Evolutionary conservation across 2,888 invertebrate species (phyloP).

Genomic region (Allacma fusca): DNA sequence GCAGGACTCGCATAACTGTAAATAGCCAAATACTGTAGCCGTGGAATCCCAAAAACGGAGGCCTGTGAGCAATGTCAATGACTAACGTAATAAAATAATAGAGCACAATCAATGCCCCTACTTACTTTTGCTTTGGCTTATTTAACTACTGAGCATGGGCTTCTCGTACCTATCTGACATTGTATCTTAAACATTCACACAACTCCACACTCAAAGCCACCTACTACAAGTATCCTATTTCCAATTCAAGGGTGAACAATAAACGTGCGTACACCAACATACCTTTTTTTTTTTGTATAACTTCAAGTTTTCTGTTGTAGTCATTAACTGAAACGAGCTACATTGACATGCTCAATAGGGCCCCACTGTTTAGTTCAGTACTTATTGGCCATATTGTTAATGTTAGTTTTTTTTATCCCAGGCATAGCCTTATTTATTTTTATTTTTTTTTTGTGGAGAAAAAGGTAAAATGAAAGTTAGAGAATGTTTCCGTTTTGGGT

Average conservation of each 20-base stretch:
- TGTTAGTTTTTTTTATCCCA: no score
- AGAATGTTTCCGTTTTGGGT: not conserved
- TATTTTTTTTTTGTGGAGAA: no score
- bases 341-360: not conserved
- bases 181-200: not conserved
- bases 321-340: slow-evolving; percentile 1
- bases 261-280: slow-evolving; percentile 1
- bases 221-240: slow-evolving; percentile 10
- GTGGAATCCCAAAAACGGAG: not conserved
- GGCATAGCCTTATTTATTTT: no score
- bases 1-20: not conserved
- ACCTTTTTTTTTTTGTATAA: no score
- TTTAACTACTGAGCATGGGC: not conserved
- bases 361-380: not conserved
- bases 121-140: not conserved
- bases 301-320: not conserved
- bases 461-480: not conserved
- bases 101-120: slow-evolving; percentile 14
- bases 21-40: not conserved
- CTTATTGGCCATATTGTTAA: no score
- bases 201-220: not conserved
- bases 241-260: not conserved
- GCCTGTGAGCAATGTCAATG: slow-evolving; percentile 3
- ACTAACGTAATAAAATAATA: slow-evolving; percentile 16
- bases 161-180: not conserved